phyloP scores from a whole-genome alignment of 1,140 invertebrate species.

The Brachionus rubens region DNA sequence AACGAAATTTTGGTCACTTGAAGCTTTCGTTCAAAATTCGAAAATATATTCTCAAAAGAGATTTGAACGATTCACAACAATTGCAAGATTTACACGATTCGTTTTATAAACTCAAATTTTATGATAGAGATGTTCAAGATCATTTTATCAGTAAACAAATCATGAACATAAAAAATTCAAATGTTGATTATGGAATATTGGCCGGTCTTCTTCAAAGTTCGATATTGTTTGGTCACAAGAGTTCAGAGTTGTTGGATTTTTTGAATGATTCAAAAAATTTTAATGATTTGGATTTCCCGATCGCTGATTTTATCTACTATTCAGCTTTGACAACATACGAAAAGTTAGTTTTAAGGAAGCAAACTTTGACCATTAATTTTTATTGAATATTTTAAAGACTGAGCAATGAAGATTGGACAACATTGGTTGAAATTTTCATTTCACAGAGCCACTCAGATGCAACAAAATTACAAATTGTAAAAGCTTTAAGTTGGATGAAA shows the following conservation, averaged over 20 bases:
- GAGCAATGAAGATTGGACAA: neutral
- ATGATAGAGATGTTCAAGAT: constrained; percentile 4
- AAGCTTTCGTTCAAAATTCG: neutral
- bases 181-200: neutral
- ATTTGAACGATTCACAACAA: neutral
- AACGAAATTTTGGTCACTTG: neutral
- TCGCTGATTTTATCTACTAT: neutral
- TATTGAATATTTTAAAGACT: neutral
- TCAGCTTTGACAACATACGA: neutral
- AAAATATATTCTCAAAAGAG: neutral
- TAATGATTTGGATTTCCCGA: neutral
- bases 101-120: constrained; percentile 27
- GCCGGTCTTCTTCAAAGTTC: neutral
- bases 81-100: neutral
- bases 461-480: neutral
- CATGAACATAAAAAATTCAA: neutral
- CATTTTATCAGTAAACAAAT: constrained; percentile 20
- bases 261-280: neutral
- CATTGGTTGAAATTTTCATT: neutral
- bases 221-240: neutral
- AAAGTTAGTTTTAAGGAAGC: neutral
- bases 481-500: constrained; percentile 1
- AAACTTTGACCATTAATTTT: no score
- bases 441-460: neutral
- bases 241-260: neutral